Base-by-base conservation (phyloP, 1,140 invertebrate genomes). In the Aleiodes sp. region DNA sequence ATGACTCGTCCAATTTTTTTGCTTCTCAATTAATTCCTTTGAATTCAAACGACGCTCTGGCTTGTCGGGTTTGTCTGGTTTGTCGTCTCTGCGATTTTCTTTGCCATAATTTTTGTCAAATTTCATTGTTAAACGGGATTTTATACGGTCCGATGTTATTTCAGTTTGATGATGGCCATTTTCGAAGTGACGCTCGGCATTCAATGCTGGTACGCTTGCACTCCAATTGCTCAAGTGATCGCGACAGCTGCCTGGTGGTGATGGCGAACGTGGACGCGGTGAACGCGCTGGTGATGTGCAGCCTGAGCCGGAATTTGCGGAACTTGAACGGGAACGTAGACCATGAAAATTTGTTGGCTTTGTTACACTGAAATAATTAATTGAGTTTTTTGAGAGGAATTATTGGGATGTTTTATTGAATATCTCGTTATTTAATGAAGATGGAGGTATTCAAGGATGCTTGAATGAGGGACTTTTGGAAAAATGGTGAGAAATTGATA, bases 1-100 rank as follows among this genome's bases (percentile, higher is more conserved):
- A 82, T 96, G 94, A 46, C 93, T 93, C 2, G 94, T 95, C 94
- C 94, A 96, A 82, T 96, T 96, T 77, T 92, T 91, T 75, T 95
- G 94, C 75, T 95, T 95, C 81, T 96, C 94, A 39, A 96, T 95
- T 10, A 96, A 84, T 81, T 96, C 94, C 63, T 94, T 91, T 7
- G 91, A 92, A 75, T 94, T 95, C 68, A 95, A 91, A 74, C 93
- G 91, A 29, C 93, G 87, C 79, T 94, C 93, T 1, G 93, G 92
- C 82, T 94, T 94, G 70, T 94, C 92, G 0, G 92, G 92, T 66
- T 88, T 89, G 8, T 87, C 88, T 0, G 82, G 80, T 70, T 88
- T 83, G 74, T 91, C 88, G 8, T 89, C 86, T 57, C 87, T 24
- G 78, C 65, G 88, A 87, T 85, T 90, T 87, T 75, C 77, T 52